A percentile compares a stretch with the other conserved stretches of the same genome.
These are phyloP conservation scores for Ascidia mentula DNA, from an alignment of 23 tunicate genomes.

Conservation along the genomic window DNA sequence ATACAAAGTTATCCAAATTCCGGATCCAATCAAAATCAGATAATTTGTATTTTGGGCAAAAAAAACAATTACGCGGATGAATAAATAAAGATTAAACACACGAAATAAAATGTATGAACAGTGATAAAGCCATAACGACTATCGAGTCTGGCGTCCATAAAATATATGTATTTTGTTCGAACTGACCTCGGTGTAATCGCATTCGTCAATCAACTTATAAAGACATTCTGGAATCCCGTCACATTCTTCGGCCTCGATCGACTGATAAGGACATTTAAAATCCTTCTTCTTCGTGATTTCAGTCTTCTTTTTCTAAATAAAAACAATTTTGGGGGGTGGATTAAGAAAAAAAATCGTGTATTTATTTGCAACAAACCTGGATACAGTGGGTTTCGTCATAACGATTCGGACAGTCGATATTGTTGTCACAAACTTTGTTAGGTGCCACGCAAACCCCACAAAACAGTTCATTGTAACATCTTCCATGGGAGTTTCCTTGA, in stretches of 20 bases:
- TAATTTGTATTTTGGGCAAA: no score
- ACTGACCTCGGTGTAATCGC: background rate
- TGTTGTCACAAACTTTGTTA: background rate
- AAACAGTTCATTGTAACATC: background rate
- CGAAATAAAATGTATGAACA: no score
- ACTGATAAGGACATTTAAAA: background rate
- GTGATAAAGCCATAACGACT: no score
- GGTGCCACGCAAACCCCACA: background rate
- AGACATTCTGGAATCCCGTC: conserved; percentile 53
- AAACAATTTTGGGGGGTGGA: no score
- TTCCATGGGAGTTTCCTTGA: background rate
- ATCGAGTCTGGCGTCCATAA: no score
- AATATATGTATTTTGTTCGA: background rate
- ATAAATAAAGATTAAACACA: no score
- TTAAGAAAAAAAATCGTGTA: no score
- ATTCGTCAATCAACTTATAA: conserved; percentile 42
- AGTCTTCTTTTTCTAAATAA: background rate
- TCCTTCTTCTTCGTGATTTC: background rate
- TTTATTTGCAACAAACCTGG: no score
- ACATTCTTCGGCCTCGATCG: conserved; percentile 10
- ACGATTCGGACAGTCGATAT: background rate
- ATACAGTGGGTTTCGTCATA: background rate
- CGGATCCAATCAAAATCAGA: no score
- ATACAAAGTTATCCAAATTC: no score
- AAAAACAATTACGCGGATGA: no score